A percentile compares a stretch with the other conserved stretches of the same genome.
phyloP scores from a whole-genome alignment of 2,797 vertebrate species.

The Lacerta agilis region DNA sequence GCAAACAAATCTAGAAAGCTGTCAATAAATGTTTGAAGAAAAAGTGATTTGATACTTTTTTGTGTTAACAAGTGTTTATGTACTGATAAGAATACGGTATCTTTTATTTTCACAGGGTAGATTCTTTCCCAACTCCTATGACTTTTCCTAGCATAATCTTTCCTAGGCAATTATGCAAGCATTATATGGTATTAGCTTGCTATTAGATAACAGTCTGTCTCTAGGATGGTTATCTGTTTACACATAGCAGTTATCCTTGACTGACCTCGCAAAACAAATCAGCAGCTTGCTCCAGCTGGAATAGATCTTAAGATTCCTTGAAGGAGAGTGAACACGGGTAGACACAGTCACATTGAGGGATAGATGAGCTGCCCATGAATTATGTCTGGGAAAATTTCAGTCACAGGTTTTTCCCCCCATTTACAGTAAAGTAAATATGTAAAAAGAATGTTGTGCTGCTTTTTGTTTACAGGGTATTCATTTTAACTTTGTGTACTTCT shows the following conservation, averaged over 20 bases:
- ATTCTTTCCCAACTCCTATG: neutral
- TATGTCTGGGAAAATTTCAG: neutral
- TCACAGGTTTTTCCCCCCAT: rapidly evolving
- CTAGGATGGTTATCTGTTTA: neutral
- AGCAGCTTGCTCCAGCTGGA: slow-evolving; percentile 7
- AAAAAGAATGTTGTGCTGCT: neutral
- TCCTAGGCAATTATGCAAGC: neutral
- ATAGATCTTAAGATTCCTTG: neutral
- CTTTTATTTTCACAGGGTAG: neutral
- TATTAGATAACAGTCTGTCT: neutral
- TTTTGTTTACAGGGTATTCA: neutral
- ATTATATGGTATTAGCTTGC: neutral
- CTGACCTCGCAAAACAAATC: neutral
- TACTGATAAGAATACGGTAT: neutral
- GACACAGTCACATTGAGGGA: neutral
- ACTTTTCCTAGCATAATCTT: neutral
- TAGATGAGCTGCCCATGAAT: neutral
- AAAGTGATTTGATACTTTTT: neutral
- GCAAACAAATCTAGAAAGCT: neutral
- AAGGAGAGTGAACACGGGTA: neutral
- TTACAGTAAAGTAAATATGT: rapidly evolving
- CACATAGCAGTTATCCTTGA: neutral
- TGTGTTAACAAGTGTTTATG: neutral
- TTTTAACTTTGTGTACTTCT: neutral
- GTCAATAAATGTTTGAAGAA: neutral